phyloP scores from a whole-genome alignment of 2,888 invertebrate species.

The Sarcophaga rosellei region DNA sequence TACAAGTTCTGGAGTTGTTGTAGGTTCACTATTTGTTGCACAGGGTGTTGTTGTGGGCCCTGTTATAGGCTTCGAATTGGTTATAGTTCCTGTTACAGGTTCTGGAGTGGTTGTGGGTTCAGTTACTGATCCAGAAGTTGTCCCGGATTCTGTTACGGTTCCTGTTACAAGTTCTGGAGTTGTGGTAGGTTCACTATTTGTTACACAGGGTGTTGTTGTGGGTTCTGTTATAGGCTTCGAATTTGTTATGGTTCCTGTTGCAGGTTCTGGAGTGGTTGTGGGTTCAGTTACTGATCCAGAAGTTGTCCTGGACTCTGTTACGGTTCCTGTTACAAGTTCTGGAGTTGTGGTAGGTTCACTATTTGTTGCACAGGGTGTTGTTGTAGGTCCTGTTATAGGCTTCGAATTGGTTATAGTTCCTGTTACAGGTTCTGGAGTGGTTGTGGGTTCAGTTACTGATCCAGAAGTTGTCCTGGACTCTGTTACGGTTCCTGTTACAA shows the following conservation, averaged over 20 bases:
- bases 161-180: background rate
- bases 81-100: too few species aligned
- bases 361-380: too few species aligned
- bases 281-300: background rate
- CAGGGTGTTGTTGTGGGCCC: too few species aligned
- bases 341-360: background rate
- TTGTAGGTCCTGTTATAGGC: background rate
- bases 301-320: too few species aligned
- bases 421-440: background rate
- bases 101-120: too few species aligned
- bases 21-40: conserved; percentile 49
- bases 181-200: background rate
- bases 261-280: background rate
- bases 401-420: background rate
- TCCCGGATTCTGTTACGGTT: conserved; percentile 21
- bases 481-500: too few species aligned
- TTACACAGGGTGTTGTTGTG: background rate
- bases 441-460: too few species aligned
- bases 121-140: too few species aligned
- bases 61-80: too few species aligned
- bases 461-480: too few species aligned
- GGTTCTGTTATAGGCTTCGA: background rate
- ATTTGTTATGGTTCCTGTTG: background rate
- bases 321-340: background rate
- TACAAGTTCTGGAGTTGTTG: conserved; percentile 9